Evolutionary conservation across 2,113 vertebrate species (phyloP), one percentile per base, ranked within the genome.

Genomic region (Geococcyx californianus): DNA sequence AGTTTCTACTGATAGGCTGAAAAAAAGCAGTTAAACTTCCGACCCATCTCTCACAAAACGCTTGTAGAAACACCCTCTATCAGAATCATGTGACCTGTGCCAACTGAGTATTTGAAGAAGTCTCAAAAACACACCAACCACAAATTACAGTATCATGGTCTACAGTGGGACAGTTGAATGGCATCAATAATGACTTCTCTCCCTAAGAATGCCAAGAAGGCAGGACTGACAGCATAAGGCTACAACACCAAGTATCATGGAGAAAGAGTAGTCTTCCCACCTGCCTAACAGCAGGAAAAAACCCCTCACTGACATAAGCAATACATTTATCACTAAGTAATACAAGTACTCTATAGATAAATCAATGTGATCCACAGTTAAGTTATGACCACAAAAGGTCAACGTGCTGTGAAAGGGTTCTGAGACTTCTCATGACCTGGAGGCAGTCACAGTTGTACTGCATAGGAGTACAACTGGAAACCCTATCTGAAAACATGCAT

Each of bases 401-500:
- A 52, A n/a, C 0, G 0, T 10, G 25, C 33, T n/a, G 13, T 28
- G 33, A 73, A 36, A 21, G 4, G 3, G 14, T 54, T 70, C 19
- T 6, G 40, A 83, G 52, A 59, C 70, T 69, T 59, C 24, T 17
- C 3, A 36, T 55, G 26, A 24, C 55, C 52, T 45, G 6, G 23
- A 63, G 34, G 60, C 15, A 55, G 20, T 62, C 42, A 63, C 5
- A 62, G 11, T 29, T 18, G 8, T 21, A 66, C 7, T 23, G 10
- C 33, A 31, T 4, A 17, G 0, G 0, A 87, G 12, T 25, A 73
- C 72, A 84, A 52, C 0, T 11, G 14, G 49, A 84, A 91, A 20
- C 11, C 13, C 36, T 72, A 33, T n/a, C 52, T 49, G 56, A 26
- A 51, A 60, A 66, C 13, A 42, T 4, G 2, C 33, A 49, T 23